phyloP scores from a whole-genome alignment of 2,888 invertebrate genomes.

The Ectemnius lituratus region DNA sequence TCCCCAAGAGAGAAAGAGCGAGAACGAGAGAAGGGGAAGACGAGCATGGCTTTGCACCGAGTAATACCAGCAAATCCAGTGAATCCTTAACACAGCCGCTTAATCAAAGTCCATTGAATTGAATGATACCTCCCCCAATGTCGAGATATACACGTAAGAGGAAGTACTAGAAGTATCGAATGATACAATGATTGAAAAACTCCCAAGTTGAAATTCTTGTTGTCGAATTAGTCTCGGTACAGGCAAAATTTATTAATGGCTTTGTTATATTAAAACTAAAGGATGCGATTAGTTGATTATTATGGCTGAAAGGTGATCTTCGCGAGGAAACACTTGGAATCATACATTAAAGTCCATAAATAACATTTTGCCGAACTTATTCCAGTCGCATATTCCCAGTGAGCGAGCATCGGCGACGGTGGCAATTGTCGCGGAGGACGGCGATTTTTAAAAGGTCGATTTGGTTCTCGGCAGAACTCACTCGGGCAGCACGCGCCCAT shows the following conservation, averaged over 20 bases:
- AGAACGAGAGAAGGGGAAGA: neutral
- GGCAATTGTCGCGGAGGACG: no score
- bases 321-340: no score
- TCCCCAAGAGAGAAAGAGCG: neutral
- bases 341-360: no score
- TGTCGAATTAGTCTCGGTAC: no score
- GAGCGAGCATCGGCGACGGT: no score
- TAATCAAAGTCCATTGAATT: slow-evolving; percentile 3
- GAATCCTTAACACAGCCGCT: slow-evolving; percentile 6
- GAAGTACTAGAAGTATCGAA: neutral
- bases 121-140: neutral
- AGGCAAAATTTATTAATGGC: no score
- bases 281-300: no score
- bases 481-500: slow-evolving; percentile 14
- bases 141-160: neutral
- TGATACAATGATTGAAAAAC: neutral
- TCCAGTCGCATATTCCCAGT: no score
- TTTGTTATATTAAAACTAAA: no score
- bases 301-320: no score
- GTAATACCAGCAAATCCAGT: slow-evolving; percentile 4
- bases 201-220: no score
- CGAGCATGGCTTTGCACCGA: neutral
- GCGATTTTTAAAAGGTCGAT: slow-evolving; percentile 49
- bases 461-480: slow-evolving; percentile 40
- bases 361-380: no score